Evolutionary conservation across 2,113 vertebrate species (phyloP), one percentile per base, ranked within the genome.

Genomic region (Trachemys scripta): DNA sequence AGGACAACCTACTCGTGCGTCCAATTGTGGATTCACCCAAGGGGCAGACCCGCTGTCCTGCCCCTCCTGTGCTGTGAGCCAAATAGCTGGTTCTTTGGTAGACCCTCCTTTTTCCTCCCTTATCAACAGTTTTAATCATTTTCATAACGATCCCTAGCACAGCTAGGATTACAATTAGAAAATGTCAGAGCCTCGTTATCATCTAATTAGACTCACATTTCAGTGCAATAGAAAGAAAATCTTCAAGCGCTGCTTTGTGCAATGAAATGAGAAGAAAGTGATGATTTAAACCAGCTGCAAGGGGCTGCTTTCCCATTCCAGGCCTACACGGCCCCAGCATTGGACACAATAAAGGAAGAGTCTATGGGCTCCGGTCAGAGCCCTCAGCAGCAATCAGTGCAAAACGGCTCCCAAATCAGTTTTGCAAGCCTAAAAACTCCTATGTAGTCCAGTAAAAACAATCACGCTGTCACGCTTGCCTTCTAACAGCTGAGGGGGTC

Each of bases 131-230:
- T 94, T 85, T 82, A 92, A 98, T 98, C 90, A 1, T 92, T 96
- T 96, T 94, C 96, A 94, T 95, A 97, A 96, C 1, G 93, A 97
- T 96, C 90, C 96, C 84, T 96, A 38, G 35, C 89, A 94, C 2
- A 84, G 98, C 83, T 98, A 96, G 97, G 97, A 96, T 98, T 98
- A 98, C 97, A 84, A 98, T 98, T 97, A 97, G 93, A 98, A 97
- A 97, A 98, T 96, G 97, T 98, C 98, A 97, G 97, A 98, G 96
- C 97, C 97, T 98, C 97, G 97, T 98, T 98, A 98, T 97, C 98
- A 97, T 98, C 97, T 97, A 97, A 98, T 98, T 98, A 97, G 98
- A 97, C 90, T 98, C 98, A 96, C 96, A 97, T 98, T 98, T 97
- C 98, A 98, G 91, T 87, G 80, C 94, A 95, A 96, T 9, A 95